phyloP scores from a whole-genome alignment of 2,113 vertebrate species.

The Carassius gibelio region DNA sequence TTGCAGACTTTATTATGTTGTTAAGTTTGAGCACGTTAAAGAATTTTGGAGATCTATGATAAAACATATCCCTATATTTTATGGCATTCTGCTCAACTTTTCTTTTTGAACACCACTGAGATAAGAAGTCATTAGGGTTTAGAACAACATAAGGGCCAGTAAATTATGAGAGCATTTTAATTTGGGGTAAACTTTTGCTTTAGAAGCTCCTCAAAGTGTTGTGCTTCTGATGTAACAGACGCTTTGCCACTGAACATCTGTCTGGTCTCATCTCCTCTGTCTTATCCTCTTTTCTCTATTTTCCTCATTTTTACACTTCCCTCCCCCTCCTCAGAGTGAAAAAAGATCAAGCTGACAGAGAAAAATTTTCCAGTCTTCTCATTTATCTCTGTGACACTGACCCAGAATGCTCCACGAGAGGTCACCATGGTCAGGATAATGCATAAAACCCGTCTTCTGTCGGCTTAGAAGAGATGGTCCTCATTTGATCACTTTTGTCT shows the following conservation, averaged over 20 bases:
- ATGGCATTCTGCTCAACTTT: neutral
- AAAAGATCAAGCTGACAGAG: constrained; percentile 18
- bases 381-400: constrained; percentile 35
- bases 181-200: neutral
- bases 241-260: neutral
- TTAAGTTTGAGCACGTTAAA: too few relatives aligned
- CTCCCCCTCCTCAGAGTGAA: neutral
- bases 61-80: too few relatives aligned
- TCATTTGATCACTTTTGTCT: neutral
- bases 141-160: neutral
- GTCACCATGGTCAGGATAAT: constrained; percentile 19
- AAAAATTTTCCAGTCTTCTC: constrained; percentile 2
- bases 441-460: constrained; percentile 23
- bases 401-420: constrained; percentile 14
- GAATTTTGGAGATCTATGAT: too few relatives aligned
- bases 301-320: constrained; percentile 17
- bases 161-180: neutral
- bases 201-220: neutral
- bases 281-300: neutral
- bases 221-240: constrained; percentile 26
- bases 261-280: constrained; percentile 4
- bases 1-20: too few relatives aligned
- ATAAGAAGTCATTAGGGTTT: neutral
- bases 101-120: neutral
- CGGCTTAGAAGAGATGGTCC: neutral